Percentiles rank a stretch among this genome's conserved stretches.
These are phyloP conservation scores for Aproaerema taeniolella DNA, from an alignment of 2,888 invertebrate genomes.

Conservation along the genomic window DNA sequence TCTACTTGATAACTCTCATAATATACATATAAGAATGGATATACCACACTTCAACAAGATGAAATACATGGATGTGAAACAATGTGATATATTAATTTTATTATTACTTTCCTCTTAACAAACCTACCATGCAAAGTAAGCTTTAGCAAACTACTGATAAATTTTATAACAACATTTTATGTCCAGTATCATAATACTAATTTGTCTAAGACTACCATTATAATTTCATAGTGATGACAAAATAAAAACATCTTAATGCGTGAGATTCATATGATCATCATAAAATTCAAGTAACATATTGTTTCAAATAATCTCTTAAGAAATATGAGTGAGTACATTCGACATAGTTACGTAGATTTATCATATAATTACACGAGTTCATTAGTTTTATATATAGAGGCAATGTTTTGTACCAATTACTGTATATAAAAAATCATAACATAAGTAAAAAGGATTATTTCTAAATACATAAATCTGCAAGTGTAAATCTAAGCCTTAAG, in stretches of 20 bases:
- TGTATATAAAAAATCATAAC: neutral
- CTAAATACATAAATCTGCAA: too few relatives aligned
- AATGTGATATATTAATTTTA: slow-evolving; percentile 49
- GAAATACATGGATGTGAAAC: slow-evolving; percentile 44
- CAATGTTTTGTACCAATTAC: slow-evolving; percentile 10
- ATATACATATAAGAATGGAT: slow-evolving; percentile 64
- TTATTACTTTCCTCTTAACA: slow-evolving; percentile 48
- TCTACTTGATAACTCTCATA: slow-evolving; percentile 47
- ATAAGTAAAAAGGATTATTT: too few relatives aligned
- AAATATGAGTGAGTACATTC: slow-evolving; percentile 27
- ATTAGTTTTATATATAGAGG: slow-evolving; percentile 6
- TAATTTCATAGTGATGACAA: slow-evolving; percentile 31
- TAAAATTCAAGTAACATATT: slow-evolving; percentile 26
- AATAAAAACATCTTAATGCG: slow-evolving; percentile 40
- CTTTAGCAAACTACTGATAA: slow-evolving; percentile 58
- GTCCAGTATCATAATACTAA: slow-evolving; percentile 50
- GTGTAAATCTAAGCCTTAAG: too few relatives aligned
- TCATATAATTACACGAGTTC: slow-evolving; percentile 6
- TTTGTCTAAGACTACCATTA: slow-evolving; percentile 43
- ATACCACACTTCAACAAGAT: slow-evolving; percentile 53
- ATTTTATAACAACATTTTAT: slow-evolving; percentile 58
- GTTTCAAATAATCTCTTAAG: slow-evolving; percentile 16
- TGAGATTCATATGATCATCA: slow-evolving; percentile 34
- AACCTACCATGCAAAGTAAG: slow-evolving; percentile 66
- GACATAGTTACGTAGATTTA: slow-evolving; percentile 8